These are phyloP conservation scores for Brachypteracias leptosomus DNA, from an alignment of 2,113 vertebrate genomes.

Conservation along the genomic window DNA sequence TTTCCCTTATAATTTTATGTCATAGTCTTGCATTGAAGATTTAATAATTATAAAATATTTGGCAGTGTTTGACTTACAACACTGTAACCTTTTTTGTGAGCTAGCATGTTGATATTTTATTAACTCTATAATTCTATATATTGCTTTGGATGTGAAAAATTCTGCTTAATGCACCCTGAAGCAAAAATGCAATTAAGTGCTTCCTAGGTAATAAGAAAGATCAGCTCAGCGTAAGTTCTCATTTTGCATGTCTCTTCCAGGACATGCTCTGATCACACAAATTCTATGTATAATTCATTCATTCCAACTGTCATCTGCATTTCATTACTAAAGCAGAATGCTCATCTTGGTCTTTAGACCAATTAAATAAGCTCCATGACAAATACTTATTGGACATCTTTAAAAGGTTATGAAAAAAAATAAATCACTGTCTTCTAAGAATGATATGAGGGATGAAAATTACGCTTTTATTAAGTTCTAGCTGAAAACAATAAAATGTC, in stretches of 20 bases:
- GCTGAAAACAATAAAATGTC: neutral
- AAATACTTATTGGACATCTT: neutral
- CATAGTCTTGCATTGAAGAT: neutral
- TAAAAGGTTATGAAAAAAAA: neutral
- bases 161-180: neutral
- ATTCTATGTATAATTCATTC: neutral
- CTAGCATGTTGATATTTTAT: neutral
- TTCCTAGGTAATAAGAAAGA: neutral
- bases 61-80: neutral
- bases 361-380: constrained; percentile 2
- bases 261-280: neutral
- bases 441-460: neutral
- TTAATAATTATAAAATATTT: neutral
- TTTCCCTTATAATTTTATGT: neutral
- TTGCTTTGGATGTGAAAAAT: neutral
- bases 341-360: neutral
- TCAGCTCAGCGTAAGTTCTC: neutral
- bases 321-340: neutral
- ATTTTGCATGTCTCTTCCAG: neutral
- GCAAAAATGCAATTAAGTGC: neutral
- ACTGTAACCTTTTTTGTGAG: neutral
- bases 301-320: neutral
- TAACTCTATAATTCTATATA: neutral
- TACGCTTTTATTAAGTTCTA: neutral
- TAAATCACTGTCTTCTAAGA: neutral